Percentiles rank a stretch among this genome's conserved stretches.
phyloP scores from a whole-genome alignment of 2,888 invertebrate genomes.

The Tortrix viridana region DNA sequence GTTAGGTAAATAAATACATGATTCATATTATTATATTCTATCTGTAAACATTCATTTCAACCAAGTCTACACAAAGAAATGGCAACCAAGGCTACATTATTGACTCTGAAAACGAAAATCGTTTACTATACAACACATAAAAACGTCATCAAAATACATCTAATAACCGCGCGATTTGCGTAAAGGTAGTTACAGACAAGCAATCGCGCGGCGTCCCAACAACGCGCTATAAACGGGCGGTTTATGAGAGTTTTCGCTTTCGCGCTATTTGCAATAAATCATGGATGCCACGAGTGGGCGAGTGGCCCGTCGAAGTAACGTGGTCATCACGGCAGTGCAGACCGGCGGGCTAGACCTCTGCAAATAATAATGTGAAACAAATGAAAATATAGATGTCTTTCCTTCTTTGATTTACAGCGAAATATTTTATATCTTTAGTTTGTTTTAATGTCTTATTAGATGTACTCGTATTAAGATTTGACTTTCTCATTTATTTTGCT shows the following conservation, averaged over 20 bases:
- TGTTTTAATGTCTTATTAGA: too few relatives aligned
- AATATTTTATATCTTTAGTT: too few relatives aligned
- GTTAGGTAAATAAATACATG: too few relatives aligned
- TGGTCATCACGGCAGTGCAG: constrained; percentile 52
- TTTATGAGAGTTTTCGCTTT: constrained; percentile 83
- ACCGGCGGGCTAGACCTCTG: constrained; percentile 46
- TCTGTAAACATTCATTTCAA: too few relatives aligned
- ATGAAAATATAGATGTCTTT: too few relatives aligned
- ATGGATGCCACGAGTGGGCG: constrained; percentile 74
- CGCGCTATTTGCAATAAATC: constrained; percentile 83
- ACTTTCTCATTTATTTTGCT: too few relatives aligned
- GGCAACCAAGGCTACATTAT: too few relatives aligned
- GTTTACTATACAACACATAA: constrained; percentile 33
- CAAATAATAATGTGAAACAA: too few relatives aligned
- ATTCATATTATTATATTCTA: too few relatives aligned
- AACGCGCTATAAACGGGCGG: constrained; percentile 72
- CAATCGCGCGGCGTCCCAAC: constrained; percentile 69
- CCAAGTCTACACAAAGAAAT: too few relatives aligned
- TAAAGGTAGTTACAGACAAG: constrained; percentile 61
- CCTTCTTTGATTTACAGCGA: too few relatives aligned
- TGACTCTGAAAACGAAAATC: constrained; percentile 2
- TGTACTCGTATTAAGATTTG: too few relatives aligned
- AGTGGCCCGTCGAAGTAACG: constrained; percentile 63
- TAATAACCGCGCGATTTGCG: constrained; percentile 60
- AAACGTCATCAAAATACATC: constrained; percentile 57